Base-by-base conservation (phyloP, 2,797 vertebrate species). In the Yasuhikotakia modesta region DNA sequence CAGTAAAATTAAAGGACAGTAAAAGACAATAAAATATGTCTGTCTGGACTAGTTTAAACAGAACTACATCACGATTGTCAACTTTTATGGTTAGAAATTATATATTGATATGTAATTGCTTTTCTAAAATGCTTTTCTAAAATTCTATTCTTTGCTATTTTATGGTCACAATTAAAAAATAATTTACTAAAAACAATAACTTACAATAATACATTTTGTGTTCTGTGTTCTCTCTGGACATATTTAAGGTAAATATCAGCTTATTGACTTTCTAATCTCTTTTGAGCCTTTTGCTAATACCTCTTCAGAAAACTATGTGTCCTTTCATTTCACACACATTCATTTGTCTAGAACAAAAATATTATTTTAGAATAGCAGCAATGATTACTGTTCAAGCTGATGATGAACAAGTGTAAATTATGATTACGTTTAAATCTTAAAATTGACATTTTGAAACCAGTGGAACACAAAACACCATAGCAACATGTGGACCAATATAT, bases 371-470 rank as follows among this genome's bases (percentile, higher is more conserved):
- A 39, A 39, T 10, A 39, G 35, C 35, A 39, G 11, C 10, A 39
- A 39, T 39, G 35, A 39, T 39, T 39, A 39, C 35, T 39, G 35
- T 39, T 61, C 19, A 78, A 21, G 32, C 68, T 61, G 43, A 77
- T 77, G 19, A 63, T 35, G 27, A 63, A 69, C 52, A 79, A 61
- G 57, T 67, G 43, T 66, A 75, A 70, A 74, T 58, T 45, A 43
- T 6, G 17, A 73, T 61, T 48, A 17, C 60, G 3, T n/a, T 10
- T 24, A 73, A 27, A 27, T 27, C 27, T 27, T 27, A 27, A 27
- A 27, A 27, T 27, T 27, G 27, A 27, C 27, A 2, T 27, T 27
- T 27, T 27, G 27, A 27, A 27, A 27, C 27, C 27, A 27, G 27
- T 2, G 4, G 27, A 27, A 2, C 27, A 27, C 27, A 27, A 27